Percentiles rank a stretch among this genome's conserved stretches.
phyloP scores from a whole-genome alignment of 2,113 vertebrate genomes.

The Anguilla japonica region DNA sequence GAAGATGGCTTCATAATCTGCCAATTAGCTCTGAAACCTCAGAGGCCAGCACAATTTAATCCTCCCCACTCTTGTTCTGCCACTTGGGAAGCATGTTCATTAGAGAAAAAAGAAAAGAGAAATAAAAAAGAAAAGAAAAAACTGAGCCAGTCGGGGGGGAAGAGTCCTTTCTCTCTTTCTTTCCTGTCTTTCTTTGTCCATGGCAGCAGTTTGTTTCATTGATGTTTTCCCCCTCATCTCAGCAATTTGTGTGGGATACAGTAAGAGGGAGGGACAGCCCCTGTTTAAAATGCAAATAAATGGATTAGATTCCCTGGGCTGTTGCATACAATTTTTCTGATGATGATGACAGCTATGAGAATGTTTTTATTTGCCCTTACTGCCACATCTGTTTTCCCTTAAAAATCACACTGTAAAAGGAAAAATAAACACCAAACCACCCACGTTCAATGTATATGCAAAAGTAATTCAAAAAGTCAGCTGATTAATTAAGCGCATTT shows the following conservation, averaged over 20 bases:
- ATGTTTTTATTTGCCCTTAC: background rate
- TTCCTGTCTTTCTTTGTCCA: background rate
- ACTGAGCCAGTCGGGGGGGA: background rate
- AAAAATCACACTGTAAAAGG: background rate
- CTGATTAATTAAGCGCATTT: too few species aligned
- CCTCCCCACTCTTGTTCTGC: slow-evolving; percentile 41
- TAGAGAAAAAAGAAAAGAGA: slow-evolving; percentile 23
- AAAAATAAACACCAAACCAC: background rate
- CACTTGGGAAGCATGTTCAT: slow-evolving; percentile 52
- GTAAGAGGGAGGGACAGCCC: background rate
- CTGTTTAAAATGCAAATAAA: background rate
- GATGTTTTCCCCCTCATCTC: background rate
- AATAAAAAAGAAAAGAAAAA: background rate
- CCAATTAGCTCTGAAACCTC: slow-evolving; percentile 60
- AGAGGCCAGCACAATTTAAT: slow-evolving; percentile 56
- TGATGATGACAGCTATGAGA: background rate
- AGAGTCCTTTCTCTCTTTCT: background rate
- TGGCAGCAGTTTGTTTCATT: background rate
- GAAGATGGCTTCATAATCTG: slow-evolving; percentile 53
- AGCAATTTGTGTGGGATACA: slow-evolving; percentile 18
- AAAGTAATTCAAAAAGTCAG: too few species aligned
- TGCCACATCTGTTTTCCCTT: background rate
- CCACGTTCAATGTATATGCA: too few species aligned
- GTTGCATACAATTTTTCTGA: background rate
- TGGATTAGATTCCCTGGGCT: background rate